Base-by-base conservation (phyloP, 1,140 invertebrate genomes). In the Drosophila gunungcola region DNA sequence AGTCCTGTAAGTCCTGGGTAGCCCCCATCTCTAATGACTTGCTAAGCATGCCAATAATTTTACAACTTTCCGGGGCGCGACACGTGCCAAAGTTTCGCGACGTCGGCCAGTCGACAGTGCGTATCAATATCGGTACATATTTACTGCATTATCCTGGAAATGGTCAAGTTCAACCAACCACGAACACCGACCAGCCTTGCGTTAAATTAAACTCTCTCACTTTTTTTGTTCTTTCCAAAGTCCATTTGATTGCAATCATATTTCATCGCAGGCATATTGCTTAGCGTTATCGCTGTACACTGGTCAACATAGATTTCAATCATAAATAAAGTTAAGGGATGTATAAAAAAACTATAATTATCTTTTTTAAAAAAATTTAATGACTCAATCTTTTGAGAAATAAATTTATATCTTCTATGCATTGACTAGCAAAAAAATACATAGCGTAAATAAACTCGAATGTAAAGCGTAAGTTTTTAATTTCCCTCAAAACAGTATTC, bases 161-260 rank as follows among this genome's bases (percentile, higher is more conserved):
- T 72, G 83, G 84, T 88, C 84, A 77, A 80, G 84, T 77, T 88
- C 80, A 88, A 57, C 52, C 74, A 77, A 79, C 58, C 70, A 58
- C 49, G 60, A 62, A 25, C 57, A 45, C 36, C 60, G 69, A 56
- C 65, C 90, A 91, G 34, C 89, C 72, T 92, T 70, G 90, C 91
- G 91, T 92, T 91, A 92, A 92, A 92, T 92, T 92, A 92, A 91
- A 89, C 76, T 89, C 81, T 73, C 16, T 46, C 16, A 21, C 88
- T 65, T 48, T 52, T 52, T 57, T 48, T 39, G 21, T 45, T 48
- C 48, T 56, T 46, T 41, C 25, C 16, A 32, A 58, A 49, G 41
- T 57, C 38, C 25, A 56, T 68, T 63, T 56, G 49, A 72, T 78
- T 75, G 77, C 54, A 78, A 58, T 83, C 80, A 89, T 88, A 80